Evolutionary conservation across 2,797 vertebrate species (phyloP).

Genomic region (Enteromius thamalakanensis): DNA sequence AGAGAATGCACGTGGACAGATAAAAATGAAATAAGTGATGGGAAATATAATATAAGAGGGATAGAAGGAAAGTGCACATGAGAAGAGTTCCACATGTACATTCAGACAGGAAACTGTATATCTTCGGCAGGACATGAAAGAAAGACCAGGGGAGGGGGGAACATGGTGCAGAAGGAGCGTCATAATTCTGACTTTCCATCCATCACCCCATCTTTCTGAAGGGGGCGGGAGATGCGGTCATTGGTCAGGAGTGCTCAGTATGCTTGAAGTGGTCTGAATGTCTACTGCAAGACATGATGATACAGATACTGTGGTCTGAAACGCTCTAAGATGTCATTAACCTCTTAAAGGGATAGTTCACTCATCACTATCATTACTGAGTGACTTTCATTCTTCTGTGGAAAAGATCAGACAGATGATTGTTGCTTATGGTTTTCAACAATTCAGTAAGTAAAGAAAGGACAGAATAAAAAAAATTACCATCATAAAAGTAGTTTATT

Average conservation of each 20-base stretch:
- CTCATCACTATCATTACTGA: not conserved
- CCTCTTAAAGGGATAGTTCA: conserved; percentile 6
- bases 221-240: conserved; percentile 7
- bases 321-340: not conserved
- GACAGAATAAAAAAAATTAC: no score
- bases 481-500: not conserved
- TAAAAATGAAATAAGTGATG: not conserved
- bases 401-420: not conserved
- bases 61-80: conserved; percentile 14
- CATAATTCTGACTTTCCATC: conserved; percentile 39
- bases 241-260: conserved; percentile 22
- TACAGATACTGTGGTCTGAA: conserved; percentile 28
- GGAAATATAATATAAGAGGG: not conserved
- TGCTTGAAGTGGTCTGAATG: conserved; percentile 44
- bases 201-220: conserved; percentile 12
- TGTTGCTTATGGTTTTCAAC: not conserved
- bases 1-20: not conserved
- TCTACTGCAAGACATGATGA: conserved; percentile 31
- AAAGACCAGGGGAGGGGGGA: not conserved
- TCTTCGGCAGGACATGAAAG: conserved; percentile 42
- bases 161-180: not conserved
- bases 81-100: conserved; percentile 39
- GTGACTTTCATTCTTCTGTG: not conserved
- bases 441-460: not conserved
- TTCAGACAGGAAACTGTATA: conserved; percentile 49